Percentiles rank a stretch among this genome's conserved stretches.
Evolutionary conservation across 2,888 invertebrate species (phyloP).

Genomic region (Barypeithes pellucidus): DNA sequence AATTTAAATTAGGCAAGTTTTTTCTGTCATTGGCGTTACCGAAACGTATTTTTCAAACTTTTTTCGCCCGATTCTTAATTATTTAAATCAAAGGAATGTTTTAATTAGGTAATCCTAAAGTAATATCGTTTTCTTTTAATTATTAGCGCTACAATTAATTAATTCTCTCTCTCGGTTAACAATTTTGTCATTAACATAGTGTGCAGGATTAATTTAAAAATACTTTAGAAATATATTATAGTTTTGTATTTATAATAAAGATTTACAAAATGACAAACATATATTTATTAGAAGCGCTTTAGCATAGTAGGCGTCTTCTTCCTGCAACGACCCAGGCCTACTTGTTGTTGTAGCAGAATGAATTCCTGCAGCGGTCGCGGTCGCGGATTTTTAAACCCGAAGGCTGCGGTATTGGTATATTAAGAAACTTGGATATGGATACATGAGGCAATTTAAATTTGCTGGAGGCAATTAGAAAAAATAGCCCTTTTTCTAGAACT

Average conservation of each 20-base stretch:
- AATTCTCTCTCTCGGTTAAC: too few relatives aligned
- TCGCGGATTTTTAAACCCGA: slow-evolving; percentile 6
- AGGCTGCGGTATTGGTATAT: slow-evolving; percentile 12
- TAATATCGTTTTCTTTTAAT: background rate
- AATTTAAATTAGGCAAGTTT: slow-evolving; percentile 19
- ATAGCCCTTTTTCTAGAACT: too few relatives aligned
- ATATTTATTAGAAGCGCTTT: background rate
- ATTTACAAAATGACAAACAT: background rate
- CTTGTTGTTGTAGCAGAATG: slow-evolving; percentile 1
- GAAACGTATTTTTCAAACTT: background rate
- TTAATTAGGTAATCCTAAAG: background rate
- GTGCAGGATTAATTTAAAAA: too few relatives aligned
- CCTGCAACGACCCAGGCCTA: slow-evolving; percentile 20
- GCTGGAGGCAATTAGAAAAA: too few relatives aligned
- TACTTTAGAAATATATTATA: background rate
- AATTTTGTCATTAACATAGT: too few relatives aligned
- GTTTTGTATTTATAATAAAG: background rate
- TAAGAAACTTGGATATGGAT: slow-evolving; percentile 2
- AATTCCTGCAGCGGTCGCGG: slow-evolving; percentile 14
- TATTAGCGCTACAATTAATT: too few relatives aligned
- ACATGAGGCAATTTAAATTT: too few relatives aligned
- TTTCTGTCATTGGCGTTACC: slow-evolving; percentile 20
- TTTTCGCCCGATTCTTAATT: background rate
- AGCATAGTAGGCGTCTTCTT: slow-evolving; percentile 21
- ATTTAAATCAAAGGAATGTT: background rate